Percentiles rank a stretch among this genome's conserved stretches.
Evolutionary conservation across 2,113 vertebrate genomes (phyloP).

Genomic region (Stigmatopora argus): DNA sequence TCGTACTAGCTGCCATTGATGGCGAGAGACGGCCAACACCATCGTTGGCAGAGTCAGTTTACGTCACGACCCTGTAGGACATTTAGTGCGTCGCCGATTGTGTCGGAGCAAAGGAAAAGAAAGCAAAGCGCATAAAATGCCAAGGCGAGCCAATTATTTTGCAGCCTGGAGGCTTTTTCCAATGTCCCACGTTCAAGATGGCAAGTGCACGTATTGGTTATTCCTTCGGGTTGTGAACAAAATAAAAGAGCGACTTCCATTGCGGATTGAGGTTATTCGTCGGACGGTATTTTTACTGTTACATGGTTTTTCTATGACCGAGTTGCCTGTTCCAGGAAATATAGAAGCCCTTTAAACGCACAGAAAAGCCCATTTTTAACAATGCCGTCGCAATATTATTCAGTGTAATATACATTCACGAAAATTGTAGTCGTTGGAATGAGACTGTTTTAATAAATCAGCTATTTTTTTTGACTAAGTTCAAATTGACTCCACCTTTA

Average conservation of each 20-base stretch:
- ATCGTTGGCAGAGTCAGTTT: slow-evolving; percentile 34
- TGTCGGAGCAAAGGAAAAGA: slow-evolving; percentile 19
- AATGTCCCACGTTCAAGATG: slow-evolving; percentile 42
- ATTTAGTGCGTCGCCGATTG: slow-evolving; percentile 34
- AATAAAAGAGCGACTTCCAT: slow-evolving; percentile 4
- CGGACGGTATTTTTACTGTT: background rate
- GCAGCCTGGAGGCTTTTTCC: slow-evolving; percentile 49
- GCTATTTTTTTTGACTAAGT: background rate
- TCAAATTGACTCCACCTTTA: background rate
- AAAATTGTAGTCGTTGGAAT: background rate
- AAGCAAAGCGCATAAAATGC: slow-evolving; percentile 51
- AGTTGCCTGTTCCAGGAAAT: no score
- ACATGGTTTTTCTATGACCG: background rate
- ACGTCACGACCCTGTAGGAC: slow-evolving; percentile 27
- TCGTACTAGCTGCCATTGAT: no score
- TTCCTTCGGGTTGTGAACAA: slow-evolving; percentile 9
- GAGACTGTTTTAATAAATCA: background rate
- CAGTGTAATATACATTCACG: background rate
- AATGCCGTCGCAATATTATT: no score
- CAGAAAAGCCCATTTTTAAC: background rate
- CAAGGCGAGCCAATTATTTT: slow-evolving; percentile 65
- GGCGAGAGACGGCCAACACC: background rate
- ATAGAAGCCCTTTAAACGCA: background rate
- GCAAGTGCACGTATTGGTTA: slow-evolving; percentile 11
- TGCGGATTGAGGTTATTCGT: background rate